Percentiles rank a stretch among this genome's conserved stretches.
Evolutionary conservation across 1,140 invertebrate species (phyloP).

Genomic region (Hydropsyche tenuis): DNA sequence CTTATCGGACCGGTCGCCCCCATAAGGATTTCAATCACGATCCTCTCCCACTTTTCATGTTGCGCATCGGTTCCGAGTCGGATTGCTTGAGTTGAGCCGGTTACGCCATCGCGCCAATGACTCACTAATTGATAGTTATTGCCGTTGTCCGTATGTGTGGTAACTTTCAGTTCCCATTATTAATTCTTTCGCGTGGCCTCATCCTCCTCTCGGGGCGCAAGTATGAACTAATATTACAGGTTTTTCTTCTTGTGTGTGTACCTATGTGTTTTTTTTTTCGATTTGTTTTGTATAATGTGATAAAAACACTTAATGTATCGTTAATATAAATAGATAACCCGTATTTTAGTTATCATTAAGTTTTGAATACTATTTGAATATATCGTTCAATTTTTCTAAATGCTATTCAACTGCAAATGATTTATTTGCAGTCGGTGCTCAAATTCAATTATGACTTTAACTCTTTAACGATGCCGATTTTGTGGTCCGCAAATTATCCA

Average conservation of each 20-base stretch:
- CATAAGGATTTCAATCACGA: slow-evolving; percentile 18
- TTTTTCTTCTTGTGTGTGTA: too few species aligned
- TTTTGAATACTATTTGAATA: too few species aligned
- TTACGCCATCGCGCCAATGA: slow-evolving; percentile 31
- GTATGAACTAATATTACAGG: not conserved
- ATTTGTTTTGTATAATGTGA: too few species aligned
- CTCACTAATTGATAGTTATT: slow-evolving; percentile 34
- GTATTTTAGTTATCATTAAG: too few species aligned
- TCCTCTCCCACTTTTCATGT: not conserved
- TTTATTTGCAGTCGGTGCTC: too few species aligned
- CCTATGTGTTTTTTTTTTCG: too few species aligned
- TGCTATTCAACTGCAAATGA: too few species aligned
- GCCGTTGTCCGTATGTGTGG: slow-evolving; percentile 9
- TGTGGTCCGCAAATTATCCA: not conserved
- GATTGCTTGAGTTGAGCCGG: slow-evolving; percentile 7
- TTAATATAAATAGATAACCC: too few species aligned
- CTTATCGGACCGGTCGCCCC: slow-evolving; percentile 6
- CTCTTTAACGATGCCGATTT: not conserved
- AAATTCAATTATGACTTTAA: too few species aligned
- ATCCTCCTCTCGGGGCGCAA: not conserved
- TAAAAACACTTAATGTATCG: too few species aligned
- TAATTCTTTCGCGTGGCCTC: slow-evolving; percentile 20
- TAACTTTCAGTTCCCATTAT: slow-evolving; percentile 15
- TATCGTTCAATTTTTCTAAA: too few species aligned
- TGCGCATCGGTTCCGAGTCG: not conserved